Evolutionary conservation across 2,888 invertebrate genomes (phyloP), one percentile per base, ranked within the genome.

Genomic region (Tanytarsus gracilentus): DNA sequence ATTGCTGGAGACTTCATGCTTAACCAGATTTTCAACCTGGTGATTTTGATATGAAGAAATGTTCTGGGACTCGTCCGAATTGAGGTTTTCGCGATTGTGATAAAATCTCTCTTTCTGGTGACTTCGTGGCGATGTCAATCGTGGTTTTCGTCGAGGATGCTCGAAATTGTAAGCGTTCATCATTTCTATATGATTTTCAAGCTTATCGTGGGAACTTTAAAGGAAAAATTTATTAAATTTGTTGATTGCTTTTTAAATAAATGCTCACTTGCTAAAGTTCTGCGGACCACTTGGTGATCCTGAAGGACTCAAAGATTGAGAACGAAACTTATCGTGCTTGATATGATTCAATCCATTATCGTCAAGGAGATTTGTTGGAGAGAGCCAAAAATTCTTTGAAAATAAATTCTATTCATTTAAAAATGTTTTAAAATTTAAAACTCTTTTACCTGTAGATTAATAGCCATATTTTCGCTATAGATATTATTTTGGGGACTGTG

Each of bases 401-500:
- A 30, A 30, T 30, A 23, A 48, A 5, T 48, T 9, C 29, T 29
- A 29, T 7, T 29, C 9, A 7, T 29, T 29, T 29, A 29, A 29
- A 33, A 33, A 33, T 33, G 2, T 33, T n/a, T 33, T 5, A 33
- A n/a, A n/a, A n/a, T n/a, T n/a, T n/a, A n/a, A n/a, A 6, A 39
- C 14, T 4, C 14, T 29, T 29, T 56, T 48, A 58, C 58, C 29
- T 58, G 58, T 6, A 58, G 30, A 27, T 58, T 58, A 6, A 58
- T 16, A 16, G 58, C 48, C 44, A 58, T 58, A 40, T 58, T 58
- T 48, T 58, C 58, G 14, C 58, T 48, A 39, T 58, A 58, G n/a
- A 58, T 48, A 7, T 21, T 16, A n/a, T 58, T 58, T 11, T 58
- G 58, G 9, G 58, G 58, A n/a, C 58, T 58, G 29, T 58, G 48